Percentiles rank a stretch among this genome's conserved stretches.
Evolutionary conservation across 2,113 vertebrate species (phyloP).

Genomic region (Xenopus borealis): DNA sequence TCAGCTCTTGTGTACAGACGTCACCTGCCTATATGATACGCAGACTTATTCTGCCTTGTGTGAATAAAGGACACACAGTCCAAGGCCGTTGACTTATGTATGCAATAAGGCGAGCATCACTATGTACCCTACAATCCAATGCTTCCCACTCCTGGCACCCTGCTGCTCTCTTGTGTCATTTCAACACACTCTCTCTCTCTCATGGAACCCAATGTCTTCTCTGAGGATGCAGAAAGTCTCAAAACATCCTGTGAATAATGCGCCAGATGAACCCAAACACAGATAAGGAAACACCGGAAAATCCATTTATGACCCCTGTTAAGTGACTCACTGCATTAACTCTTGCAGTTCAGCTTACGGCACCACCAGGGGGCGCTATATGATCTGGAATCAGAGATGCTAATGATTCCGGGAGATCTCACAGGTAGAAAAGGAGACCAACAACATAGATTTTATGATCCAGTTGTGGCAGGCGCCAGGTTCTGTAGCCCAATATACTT

Average conservation of each 20-base stretch:
- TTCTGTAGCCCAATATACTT: too few species aligned
- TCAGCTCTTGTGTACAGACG: too few species aligned
- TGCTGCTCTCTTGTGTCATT: too few species aligned
- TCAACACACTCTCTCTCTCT: background rate
- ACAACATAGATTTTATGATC: too few species aligned
- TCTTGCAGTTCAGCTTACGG: background rate
- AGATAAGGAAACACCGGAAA: slow-evolving; percentile 13
- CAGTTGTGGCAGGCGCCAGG: too few species aligned
- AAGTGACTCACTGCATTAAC: slow-evolving; percentile 5
- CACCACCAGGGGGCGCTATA: background rate
- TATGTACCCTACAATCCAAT: slow-evolving; percentile 5
- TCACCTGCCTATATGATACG: too few species aligned
- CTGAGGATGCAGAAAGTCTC: background rate
- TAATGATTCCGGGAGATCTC: too few species aligned
- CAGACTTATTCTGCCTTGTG: background rate
- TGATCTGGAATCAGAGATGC: too few species aligned
- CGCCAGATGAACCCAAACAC: slow-evolving; percentile 17
- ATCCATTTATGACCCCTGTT: slow-evolving; percentile 3
- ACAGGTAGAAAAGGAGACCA: too few species aligned
- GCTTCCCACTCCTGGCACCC: background rate
- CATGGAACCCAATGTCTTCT: background rate
- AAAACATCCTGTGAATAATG: slow-evolving; percentile 20
- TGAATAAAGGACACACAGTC: slow-evolving; percentile 21
- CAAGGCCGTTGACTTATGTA: slow-evolving; percentile 1
- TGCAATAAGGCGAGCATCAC: background rate